Percentiles rank a stretch among this genome's conserved stretches.
These are phyloP conservation scores for Phanerotoma sp. DNA, from an alignment of 2,888 invertebrate genomes.

Conservation along the genomic window DNA sequence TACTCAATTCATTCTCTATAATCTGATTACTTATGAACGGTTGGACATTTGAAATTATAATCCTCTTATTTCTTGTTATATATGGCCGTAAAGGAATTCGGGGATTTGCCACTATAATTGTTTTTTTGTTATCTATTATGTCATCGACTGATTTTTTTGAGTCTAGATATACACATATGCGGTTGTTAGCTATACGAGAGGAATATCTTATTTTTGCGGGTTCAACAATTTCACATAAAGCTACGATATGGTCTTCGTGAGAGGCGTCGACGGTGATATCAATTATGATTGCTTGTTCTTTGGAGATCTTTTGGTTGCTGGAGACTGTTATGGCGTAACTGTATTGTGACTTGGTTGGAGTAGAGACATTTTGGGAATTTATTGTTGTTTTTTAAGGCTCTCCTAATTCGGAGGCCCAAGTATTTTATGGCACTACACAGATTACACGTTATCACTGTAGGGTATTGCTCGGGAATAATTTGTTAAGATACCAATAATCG, in stretches of 20 bases:
- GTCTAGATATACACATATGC: neutral
- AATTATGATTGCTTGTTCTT: neutral
- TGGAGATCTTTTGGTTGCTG: neutral
- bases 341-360: too few species aligned
- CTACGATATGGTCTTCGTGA: neutral
- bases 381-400: too few species aligned
- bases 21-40: constrained; percentile 15
- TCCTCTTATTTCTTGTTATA: constrained; percentile 6
- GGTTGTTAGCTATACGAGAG: neutral
- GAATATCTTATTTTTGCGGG: neutral
- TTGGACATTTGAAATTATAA: constrained; percentile 34
- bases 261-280: neutral
- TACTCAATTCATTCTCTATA: constrained; percentile 12
- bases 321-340: too few species aligned
- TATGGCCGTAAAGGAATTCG: too few species aligned
- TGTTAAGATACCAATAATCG: too few species aligned
- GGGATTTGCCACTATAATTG: neutral
- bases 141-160: neutral
- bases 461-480: too few species aligned
- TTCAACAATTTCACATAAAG: neutral
- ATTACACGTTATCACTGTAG: too few species aligned
- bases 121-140: neutral
- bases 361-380: too few species aligned
- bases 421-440: too few species aligned
- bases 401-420: too few species aligned